These are phyloP conservation scores for Chaetorhynchus papuensis DNA, from an alignment of 2,113 vertebrate species.

Conservation along the genomic window DNA sequence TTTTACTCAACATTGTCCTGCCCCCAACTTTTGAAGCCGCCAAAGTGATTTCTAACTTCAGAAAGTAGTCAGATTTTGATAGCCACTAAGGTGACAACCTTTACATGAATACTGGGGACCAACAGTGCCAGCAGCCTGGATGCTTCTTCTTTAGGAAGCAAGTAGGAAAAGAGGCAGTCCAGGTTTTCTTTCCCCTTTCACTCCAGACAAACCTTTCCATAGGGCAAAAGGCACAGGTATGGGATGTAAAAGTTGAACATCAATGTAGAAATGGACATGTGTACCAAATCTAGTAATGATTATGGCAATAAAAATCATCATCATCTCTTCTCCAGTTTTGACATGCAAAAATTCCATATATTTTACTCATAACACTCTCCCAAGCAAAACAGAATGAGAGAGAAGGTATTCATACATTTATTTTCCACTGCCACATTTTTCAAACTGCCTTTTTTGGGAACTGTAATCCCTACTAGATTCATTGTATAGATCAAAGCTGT, in stretches of 20 bases:
- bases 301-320: neutral
- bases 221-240: neutral
- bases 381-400: neutral
- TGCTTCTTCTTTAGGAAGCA: neutral
- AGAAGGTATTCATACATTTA: neutral
- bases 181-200: neutral
- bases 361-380: neutral
- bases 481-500: neutral
- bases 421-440: neutral
- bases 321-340: neutral
- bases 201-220: neutral
- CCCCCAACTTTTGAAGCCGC: neutral
- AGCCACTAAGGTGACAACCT: neutral
- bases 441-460: neutral
- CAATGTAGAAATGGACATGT: fast-evolving
- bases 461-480: neutral
- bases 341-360: neutral
- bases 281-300: neutral
- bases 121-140: neutral
- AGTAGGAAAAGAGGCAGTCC: neutral
- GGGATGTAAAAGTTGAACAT: neutral
- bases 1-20: neutral
- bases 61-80: neutral
- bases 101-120: neutral
- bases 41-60: neutral